Percentiles rank a stretch among this genome's conserved stretches.
Conservation (phyloP, 1,140 invertebrate genomes). For the Plectrocnemia conspersa region DNA sequence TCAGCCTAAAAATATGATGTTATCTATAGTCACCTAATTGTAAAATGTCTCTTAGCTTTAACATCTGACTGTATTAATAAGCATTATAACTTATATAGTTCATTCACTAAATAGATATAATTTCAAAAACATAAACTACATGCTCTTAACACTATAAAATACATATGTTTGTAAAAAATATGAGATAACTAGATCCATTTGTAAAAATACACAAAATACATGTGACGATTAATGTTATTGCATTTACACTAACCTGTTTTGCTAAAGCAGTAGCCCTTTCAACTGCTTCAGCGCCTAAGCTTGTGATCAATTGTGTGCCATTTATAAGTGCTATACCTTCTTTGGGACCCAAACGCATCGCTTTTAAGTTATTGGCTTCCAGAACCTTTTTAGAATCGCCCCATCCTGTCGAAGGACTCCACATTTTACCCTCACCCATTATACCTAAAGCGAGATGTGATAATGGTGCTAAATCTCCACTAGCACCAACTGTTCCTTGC, state of each 20-base stretch:
- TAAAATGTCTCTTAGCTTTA: too few relatives aligned
- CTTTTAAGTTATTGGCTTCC: conserved; percentile 51
- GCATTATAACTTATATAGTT: too few relatives aligned
- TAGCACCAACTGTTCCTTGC: conserved; percentile 71
- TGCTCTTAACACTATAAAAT: too few relatives aligned
- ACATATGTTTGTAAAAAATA: too few relatives aligned
- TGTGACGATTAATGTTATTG: neutral
- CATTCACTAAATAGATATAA: too few relatives aligned
- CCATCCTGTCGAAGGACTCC: conserved; percentile 70
- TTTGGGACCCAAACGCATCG: conserved; percentile 61
- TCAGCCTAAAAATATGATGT: conserved; percentile 48
- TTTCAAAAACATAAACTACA: too few relatives aligned
- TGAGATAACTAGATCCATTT: too few relatives aligned
- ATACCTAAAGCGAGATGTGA: conserved; percentile 66
- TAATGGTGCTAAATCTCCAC: conserved; percentile 68
- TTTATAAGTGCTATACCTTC: conserved; percentile 72
- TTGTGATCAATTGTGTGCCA: conserved; percentile 70
- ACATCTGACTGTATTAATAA: too few relatives aligned
- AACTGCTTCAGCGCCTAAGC: conserved; percentile 65
- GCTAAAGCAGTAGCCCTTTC: conserved; percentile 60
- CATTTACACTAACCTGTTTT: conserved; percentile 44
- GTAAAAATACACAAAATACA: neutral
- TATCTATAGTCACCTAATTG: too few relatives aligned
- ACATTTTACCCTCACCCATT: conserved; percentile 76
- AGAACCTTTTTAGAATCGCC: conserved; percentile 57